Conservation (phyloP, 2,888 invertebrate genomes). For the Trichogramma evanescens region DNA sequence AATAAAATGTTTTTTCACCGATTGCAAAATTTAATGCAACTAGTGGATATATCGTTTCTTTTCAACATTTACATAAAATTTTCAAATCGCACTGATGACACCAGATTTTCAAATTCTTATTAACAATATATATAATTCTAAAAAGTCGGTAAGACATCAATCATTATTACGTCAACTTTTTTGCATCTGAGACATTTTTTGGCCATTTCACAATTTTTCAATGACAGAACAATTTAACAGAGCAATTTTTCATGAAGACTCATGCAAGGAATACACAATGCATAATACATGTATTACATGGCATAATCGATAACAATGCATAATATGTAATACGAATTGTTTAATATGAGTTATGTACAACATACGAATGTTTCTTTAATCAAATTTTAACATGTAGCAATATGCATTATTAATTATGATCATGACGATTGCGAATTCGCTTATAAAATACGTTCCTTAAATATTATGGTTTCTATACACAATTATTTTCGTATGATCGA, state of each 20-base stretch:
- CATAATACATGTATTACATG: no score
- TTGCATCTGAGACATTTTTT: no score
- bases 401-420: not conserved
- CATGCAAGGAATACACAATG: no score
- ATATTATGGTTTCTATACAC: no score
- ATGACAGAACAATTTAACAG: no score
- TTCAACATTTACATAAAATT: no score
- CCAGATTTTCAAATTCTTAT: slow-evolving; percentile 10
- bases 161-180: no score
- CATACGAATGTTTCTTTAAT: not conserved
- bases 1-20: no score
- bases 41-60: not conserved
- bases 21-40: slow-evolving; percentile 2
- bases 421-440: slow-evolving; percentile 9
- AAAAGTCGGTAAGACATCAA: slow-evolving; percentile 1
- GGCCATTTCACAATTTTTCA: no score
- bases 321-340: slow-evolving; percentile 11
- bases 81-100: no score
- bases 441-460: not conserved
- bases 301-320: no score
- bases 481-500: not conserved
- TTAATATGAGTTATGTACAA: slow-evolving; percentile 17
- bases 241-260: no score
- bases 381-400: not conserved
- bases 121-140: slow-evolving; percentile 7